phyloP scores from a whole-genome alignment of 2,888 invertebrate genomes.

The Diaprepes abbreviatus region DNA sequence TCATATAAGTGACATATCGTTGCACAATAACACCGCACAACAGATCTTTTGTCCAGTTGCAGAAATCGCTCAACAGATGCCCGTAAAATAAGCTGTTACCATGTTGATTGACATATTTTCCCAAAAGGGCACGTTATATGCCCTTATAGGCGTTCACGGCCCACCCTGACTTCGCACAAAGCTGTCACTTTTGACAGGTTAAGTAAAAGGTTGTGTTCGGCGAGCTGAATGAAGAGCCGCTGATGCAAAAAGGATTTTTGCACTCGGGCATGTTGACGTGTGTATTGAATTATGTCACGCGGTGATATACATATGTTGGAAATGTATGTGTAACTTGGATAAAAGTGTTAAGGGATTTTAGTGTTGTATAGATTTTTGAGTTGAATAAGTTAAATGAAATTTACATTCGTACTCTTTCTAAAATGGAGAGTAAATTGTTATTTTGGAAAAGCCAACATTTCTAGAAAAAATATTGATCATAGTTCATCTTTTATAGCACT shows the following conservation, averaged over 20 bases:
- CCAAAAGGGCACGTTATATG: conserved; percentile 59
- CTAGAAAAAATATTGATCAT: too few species aligned
- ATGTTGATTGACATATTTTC: conserved; percentile 65
- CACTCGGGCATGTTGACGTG: conserved; percentile 46
- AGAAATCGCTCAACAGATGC: conserved; percentile 41
- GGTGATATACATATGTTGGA: conserved; percentile 40
- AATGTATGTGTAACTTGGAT: conserved; percentile 29
- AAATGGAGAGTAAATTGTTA: too few species aligned
- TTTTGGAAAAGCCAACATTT: too few species aligned
- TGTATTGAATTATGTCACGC: conserved; percentile 47
- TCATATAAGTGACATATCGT: conserved; percentile 30
- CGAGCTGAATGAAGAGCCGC: conserved; percentile 37
- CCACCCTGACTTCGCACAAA: conserved; percentile 34
- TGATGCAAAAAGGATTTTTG: conserved; percentile 48
- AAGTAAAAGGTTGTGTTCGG: conserved; percentile 47
- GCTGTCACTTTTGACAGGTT: conserved; percentile 45
- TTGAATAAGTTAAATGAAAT: too few species aligned
- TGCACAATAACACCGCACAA: conserved; percentile 27
- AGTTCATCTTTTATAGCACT: too few species aligned
- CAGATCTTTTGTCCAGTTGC: conserved; percentile 22
- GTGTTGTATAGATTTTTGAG: not conserved
- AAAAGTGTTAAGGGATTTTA: conserved; percentile 37
- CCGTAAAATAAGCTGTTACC: conserved; percentile 51
- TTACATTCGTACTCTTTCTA: too few species aligned
- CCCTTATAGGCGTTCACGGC: conserved; percentile 44